Percentiles rank a stretch among this genome's conserved stretches.
phyloP scores from a whole-genome alignment of 1,140 invertebrate genomes.

The Drosophila navojoa region DNA sequence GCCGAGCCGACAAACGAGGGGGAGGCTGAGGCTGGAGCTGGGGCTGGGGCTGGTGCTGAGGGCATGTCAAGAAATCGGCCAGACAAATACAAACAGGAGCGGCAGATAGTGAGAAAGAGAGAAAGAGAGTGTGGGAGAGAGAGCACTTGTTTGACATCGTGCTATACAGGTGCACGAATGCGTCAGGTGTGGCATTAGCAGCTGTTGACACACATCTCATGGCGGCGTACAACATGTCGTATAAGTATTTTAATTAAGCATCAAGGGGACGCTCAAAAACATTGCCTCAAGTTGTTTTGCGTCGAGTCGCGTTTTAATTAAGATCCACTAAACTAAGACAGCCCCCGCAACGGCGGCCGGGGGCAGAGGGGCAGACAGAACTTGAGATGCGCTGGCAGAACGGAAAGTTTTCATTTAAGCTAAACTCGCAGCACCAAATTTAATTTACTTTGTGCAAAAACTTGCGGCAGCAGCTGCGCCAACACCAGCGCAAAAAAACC shows the following conservation, averaged over 20 bases:
- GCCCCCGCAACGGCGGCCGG: background rate
- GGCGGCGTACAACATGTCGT: constrained; percentile 69
- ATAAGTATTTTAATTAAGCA: constrained; percentile 82
- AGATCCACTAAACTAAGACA: constrained; percentile 71
- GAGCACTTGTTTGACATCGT: constrained; percentile 36
- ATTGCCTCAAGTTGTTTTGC: constrained; percentile 57
- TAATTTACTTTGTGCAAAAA: constrained; percentile 75
- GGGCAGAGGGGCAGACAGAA: background rate
- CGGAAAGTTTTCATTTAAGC: constrained; percentile 76
- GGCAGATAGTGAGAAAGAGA: background rate
- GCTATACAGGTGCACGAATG: constrained; percentile 23
- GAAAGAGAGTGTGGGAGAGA: constrained; percentile 15
- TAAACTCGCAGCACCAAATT: constrained; percentile 72
- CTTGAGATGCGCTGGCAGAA: constrained; percentile 29
- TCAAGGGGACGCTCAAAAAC: constrained; percentile 67
- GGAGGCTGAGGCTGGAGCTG: background rate
- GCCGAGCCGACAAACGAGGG: constrained; percentile 2
- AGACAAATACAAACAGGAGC: constrained; percentile 24
- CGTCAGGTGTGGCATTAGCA: constrained; percentile 61
- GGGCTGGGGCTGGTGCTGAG: background rate
- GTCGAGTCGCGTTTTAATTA: constrained; percentile 73
- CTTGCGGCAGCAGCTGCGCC: constrained; percentile 68
- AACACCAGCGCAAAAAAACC: constrained; percentile 24
- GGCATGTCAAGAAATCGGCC: constrained; percentile 16
- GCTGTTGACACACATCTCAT: constrained; percentile 74